Evolutionary conservation across 2,797 vertebrate species (phyloP), one percentile per base, ranked within the genome.

Genomic region (Premnoplex brunnescens): DNA sequence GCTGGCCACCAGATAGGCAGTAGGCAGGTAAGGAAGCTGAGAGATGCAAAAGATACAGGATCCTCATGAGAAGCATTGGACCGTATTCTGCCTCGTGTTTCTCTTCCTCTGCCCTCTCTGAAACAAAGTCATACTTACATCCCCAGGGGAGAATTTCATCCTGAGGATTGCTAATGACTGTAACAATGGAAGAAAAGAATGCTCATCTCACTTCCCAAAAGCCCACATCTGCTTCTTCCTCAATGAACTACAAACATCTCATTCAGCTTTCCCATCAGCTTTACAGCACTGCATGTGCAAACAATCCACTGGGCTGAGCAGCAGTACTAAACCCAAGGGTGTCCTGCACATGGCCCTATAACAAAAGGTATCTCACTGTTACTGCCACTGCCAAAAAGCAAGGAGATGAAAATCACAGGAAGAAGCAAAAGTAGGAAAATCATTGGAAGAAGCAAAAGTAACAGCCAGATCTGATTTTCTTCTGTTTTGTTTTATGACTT

Each of bases 311-410:
- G 19, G 48, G 32, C 23, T 62, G 41, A 88, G 39, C 14, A 44
- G 51, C 0, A 0, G 26, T 19, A n/a, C 20, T 26, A 66, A 78
- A 52, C 24, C 13, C 75, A 49, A 21, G 5, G 12, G 22, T 39
- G 24, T 28, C 27, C 54, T 80, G 44, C 19, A 66, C 20, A 48
- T 12, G 64, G 39, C 5, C 28, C 36, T 52, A 8, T 30, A 59
- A 43, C 5, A 75, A 34, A 49, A 54, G 8, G 14, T 34, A 76
- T 54, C 52, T 60, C 55, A 66, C 13, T 0, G 0, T 10, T n/a
- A 6, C 44, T 66, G 14, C 34, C 74, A 39, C 44, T 49, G 56
- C 12, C 3, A 3, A 36, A 48, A 81, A 30, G 4, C 15, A 62
- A 37, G 19, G 22, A 81, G 14, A 48, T 6, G 12, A 87, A 87